Conservation (phyloP, 2,113 vertebrate genomes). For the Notechis scutatus region DNA sequence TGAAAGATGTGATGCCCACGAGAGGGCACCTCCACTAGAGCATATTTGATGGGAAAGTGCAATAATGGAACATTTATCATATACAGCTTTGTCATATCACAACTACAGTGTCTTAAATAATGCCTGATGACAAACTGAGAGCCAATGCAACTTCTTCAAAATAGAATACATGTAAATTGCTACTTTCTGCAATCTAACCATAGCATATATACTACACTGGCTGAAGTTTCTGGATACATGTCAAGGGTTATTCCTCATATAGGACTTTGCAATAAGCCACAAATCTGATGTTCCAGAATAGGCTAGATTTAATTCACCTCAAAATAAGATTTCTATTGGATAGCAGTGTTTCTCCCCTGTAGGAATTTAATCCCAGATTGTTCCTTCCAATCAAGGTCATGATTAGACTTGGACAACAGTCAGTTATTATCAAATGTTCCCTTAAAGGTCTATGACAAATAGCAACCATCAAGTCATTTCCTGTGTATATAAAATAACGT, state of each 20-base stretch:
- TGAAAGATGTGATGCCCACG: background rate
- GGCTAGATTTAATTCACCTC: background rate
- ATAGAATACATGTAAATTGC: background rate
- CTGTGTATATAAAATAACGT: background rate
- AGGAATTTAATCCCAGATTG: background rate
- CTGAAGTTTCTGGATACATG: background rate
- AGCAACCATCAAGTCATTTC: background rate
- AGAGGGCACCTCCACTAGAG: background rate
- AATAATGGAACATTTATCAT: background rate
- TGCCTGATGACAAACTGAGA: background rate
- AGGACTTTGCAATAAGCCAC: background rate
- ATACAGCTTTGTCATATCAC: background rate
- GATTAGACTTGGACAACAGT: background rate
- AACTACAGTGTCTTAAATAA: background rate
- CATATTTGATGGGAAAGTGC: background rate
- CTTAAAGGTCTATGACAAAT: background rate
- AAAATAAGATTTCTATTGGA: background rate
- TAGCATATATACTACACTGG: background rate
- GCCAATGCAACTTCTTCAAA: background rate
- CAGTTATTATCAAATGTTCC: background rate
- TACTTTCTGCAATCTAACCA: background rate
- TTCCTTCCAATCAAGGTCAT: background rate
- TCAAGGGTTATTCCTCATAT: background rate
- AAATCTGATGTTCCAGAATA: background rate
- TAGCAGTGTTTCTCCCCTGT: background rate